phyloP scores from a whole-genome alignment of 2,113 vertebrate species.

The Peromyscus californicus region DNA sequence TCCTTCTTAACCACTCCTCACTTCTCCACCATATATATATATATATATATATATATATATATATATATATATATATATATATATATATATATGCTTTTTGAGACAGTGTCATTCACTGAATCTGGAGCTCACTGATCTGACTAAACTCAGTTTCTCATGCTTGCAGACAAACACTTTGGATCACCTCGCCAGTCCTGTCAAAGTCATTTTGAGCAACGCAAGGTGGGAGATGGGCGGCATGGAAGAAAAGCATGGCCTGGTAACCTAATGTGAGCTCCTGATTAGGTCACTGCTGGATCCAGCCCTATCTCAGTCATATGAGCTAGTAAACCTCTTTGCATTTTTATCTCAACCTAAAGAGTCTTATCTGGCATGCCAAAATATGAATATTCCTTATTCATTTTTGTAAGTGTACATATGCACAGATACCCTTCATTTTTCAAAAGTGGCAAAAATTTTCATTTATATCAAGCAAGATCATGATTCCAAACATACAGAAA shows the following conservation, averaged over 20 bases:
- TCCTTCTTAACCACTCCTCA: not conserved
- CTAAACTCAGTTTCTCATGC: no score
- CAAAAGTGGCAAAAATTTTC: not conserved
- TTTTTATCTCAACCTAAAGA: slow-evolving; percentile 60
- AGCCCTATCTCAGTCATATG: not conserved
- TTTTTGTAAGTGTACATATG: not conserved
- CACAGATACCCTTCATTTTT: not conserved
- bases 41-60: no score
- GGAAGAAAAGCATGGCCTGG: not conserved
- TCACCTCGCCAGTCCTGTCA: not conserved
- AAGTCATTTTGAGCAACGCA: not conserved
- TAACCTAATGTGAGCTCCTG: not conserved
- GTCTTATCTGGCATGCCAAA: slow-evolving; percentile 15
- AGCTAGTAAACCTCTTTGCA: slow-evolving; percentile 65
- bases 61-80: no score
- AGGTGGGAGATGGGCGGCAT: not conserved
- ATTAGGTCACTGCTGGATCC: not conserved
- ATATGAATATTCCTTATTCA: not conserved
- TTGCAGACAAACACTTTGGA: no score
- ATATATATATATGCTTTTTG: no score
- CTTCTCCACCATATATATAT: no score
- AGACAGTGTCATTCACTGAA: not conserved
- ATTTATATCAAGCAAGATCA: slow-evolving; percentile 4
- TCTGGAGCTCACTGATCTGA: not conserved
- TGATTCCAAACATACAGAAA: slow-evolving; percentile 31